phyloP scores from a whole-genome alignment of 2,113 vertebrate genomes.

The Cololabis saira region DNA sequence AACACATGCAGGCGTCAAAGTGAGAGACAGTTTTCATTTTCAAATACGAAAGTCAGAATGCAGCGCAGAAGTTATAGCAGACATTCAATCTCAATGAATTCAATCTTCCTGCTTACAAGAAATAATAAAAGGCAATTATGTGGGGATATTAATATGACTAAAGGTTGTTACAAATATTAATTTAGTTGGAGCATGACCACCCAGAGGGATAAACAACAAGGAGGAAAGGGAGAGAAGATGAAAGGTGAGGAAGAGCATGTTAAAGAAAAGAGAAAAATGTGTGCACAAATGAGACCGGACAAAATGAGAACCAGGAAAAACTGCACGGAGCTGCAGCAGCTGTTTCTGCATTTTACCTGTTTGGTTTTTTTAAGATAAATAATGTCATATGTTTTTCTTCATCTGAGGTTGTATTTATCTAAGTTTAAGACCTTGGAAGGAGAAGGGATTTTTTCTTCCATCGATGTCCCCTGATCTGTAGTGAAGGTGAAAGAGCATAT shows the following conservation, averaged over 20 bases:
- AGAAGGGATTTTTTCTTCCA: too few relatives aligned
- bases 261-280: background rate
- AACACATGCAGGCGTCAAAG: conserved; percentile 27
- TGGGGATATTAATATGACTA: conserved; percentile 34
- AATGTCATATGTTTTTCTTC: too few relatives aligned
- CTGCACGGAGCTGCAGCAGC: background rate
- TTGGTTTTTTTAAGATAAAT: too few relatives aligned
- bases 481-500: too few relatives aligned
- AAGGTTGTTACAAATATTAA: conserved; percentile 37
- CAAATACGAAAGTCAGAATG: conserved; percentile 28
- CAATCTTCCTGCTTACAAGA: conserved; percentile 9
- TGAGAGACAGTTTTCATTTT: conserved; percentile 58
- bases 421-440: too few relatives aligned
- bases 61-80: conserved; percentile 5
- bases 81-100: conserved; percentile 24
- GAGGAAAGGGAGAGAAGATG: background rate
- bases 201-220: conserved; percentile 21
- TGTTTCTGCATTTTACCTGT: too few relatives aligned
- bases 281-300: conserved; percentile 8
- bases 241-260: conserved; percentile 9
- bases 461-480: too few relatives aligned
- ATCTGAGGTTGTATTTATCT: too few relatives aligned
- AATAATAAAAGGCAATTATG: conserved; percentile 40
- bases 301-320: conserved; percentile 12
- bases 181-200: conserved; percentile 27